Base-by-base conservation (phyloP, 92 coral and sea anemone species). In the Ricordea florida region DNA sequence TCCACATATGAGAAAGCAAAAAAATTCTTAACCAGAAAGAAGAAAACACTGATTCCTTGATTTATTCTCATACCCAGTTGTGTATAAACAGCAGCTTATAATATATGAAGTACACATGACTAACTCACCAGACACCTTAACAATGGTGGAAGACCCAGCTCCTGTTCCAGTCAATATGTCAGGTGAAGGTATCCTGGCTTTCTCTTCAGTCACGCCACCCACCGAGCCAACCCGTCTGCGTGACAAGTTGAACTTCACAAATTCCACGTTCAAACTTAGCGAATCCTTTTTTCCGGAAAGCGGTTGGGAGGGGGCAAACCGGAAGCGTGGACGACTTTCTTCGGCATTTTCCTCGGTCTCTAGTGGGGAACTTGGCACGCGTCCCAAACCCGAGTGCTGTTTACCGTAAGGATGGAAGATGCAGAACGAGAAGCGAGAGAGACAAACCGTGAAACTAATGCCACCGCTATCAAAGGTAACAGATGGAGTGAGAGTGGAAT, bases 381-480 rank as follows among this genome's bases (percentile, higher is more conserved):
- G 90, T 18, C 91, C 91, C 7, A 85, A 74, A 1, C 63, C 83
- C 5, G 87, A 74, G 71, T 94, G 98, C 52, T 94, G 96, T 34
- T 94, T 94, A 20, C 98, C 98, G 61, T 94, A 92, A 0, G 98
- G 98, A 74, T 94, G 98, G 65, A 92, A 94, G 43, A 94, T 92
- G 30, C 93, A 90, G 83, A 94, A 90, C 28, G 98, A 94, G 62
- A 94, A 90, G 50, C 98, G 90, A 7, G 98, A 94, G 22, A 94
- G 83, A 30, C 98, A 94, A 34, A 94, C 79, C 3, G 97, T 94
- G 52, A 94, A 94, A 74, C 97, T 94, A 73, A 94, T 92, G 5
- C 98, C 98, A 17, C 98, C 98, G 46, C 97, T 89, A 58, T 92
- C 98, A 5, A 89, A 85, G 15, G 81, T 83, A 37, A 76, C 47